phyloP scores from a whole-genome alignment of 2,797 vertebrate species.

The Argentina silus region DNA sequence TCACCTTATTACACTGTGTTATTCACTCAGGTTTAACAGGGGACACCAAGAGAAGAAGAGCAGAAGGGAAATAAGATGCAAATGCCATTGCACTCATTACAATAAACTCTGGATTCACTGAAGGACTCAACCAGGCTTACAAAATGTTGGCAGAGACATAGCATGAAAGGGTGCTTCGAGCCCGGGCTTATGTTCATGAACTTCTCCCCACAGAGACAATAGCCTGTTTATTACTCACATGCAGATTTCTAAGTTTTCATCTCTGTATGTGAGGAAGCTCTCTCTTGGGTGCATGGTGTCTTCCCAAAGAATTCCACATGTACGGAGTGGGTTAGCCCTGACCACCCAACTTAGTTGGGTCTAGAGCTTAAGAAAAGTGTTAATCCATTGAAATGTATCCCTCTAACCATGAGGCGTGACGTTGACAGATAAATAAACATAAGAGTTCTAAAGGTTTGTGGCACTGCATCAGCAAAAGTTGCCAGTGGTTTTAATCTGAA shows the following conservation, averaged over 20 bases:
- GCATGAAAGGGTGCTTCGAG: conserved; percentile 14
- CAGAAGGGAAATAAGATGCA: conserved; percentile 20
- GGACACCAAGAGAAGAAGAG: conserved; percentile 7
- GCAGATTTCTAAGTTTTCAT: conserved; percentile 15
- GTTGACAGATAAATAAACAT: too few species aligned
- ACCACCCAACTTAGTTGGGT: background rate
- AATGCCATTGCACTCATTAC: conserved; percentile 35
- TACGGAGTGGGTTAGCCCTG: background rate
- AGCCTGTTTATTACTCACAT: conserved; percentile 4
- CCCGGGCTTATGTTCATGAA: background rate
- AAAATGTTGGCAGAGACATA: conserved; percentile 28
- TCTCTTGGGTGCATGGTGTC: conserved; percentile 39
- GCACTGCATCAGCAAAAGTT: too few species aligned
- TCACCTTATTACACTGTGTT: conserved; percentile 24
- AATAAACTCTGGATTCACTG: conserved; percentile 16
- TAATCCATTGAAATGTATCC: background rate
- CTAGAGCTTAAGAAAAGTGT: too few species aligned
- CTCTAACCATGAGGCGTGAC: too few species aligned
- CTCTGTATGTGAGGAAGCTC: conserved; percentile 33
- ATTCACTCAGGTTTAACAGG: conserved; percentile 12
- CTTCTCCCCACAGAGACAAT: conserved; percentile 1
- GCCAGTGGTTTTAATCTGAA: too few species aligned
- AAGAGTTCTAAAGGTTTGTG: too few species aligned
- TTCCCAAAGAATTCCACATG: conserved; percentile 26
- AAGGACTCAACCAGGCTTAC: conserved; percentile 26